Percentiles rank a stretch among this genome's conserved stretches.
Evolutionary conservation across 2,888 invertebrate species (phyloP).

Genomic region (Yponomeuta plumbellus): DNA sequence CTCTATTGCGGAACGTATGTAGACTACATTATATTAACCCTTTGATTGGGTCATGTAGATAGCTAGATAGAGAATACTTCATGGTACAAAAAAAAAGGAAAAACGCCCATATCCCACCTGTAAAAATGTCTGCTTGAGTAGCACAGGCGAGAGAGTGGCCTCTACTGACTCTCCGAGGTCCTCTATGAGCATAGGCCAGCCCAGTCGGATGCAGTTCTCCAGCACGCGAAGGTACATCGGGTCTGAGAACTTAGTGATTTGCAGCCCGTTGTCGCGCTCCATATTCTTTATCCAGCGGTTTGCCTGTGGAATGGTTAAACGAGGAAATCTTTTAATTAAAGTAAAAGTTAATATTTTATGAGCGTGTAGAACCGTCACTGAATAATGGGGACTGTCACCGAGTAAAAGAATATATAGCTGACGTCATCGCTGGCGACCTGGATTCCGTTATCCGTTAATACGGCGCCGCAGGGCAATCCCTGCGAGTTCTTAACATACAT

Average conservation of each 20-base stretch:
- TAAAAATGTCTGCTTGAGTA: constrained; percentile 86
- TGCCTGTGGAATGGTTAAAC: constrained; percentile 69
- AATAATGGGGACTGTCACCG: too few relatives aligned
- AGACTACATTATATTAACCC: too few relatives aligned
- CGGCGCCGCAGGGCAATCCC: constrained; percentile 39
- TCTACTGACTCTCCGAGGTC: constrained; percentile 93
- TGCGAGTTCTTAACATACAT: background rate
- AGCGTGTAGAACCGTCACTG: too few relatives aligned
- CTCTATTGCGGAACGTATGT: too few relatives aligned
- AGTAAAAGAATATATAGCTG: too few relatives aligned
- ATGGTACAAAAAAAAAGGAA: too few relatives aligned
- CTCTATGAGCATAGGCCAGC: constrained; percentile 90
- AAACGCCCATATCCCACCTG: constrained; percentile 77
- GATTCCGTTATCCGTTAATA: constrained; percentile 95
- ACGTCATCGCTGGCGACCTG: constrained; percentile 92
- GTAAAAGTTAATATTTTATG: too few relatives aligned
- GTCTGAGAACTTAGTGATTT: constrained; percentile 88
- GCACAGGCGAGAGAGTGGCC: constrained; percentile 88
- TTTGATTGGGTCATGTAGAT: too few relatives aligned
- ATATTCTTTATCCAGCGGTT: constrained; percentile 94
- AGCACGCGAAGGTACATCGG: constrained; percentile 83
- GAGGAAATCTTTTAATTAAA: too few relatives aligned
- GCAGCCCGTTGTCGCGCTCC: constrained; percentile 85
- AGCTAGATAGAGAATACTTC: too few relatives aligned
- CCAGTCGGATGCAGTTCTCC: constrained; percentile 89